Percentiles rank a stretch among this genome's conserved stretches.
Evolutionary conservation across 2,797 vertebrate species (phyloP).

Genomic region (Hippoglossus hippoglossus): DNA sequence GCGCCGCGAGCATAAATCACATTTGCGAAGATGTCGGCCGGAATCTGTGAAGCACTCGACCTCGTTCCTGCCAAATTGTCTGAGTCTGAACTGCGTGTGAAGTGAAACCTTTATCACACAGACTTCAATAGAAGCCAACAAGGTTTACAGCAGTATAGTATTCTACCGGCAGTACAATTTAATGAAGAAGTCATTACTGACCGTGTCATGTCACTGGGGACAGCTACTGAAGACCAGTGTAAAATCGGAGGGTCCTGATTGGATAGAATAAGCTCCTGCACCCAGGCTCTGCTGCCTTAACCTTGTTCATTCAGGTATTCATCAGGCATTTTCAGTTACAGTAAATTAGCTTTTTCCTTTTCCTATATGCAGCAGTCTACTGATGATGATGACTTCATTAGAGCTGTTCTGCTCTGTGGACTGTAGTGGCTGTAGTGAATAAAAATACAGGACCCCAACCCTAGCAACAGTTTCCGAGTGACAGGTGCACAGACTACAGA

Average conservation of each 20-base stretch:
- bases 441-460: too few species aligned
- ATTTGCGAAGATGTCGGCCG: constrained; percentile 64
- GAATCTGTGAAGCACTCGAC: constrained; percentile 64
- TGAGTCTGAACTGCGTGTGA: constrained; percentile 37
- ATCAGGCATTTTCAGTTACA: background rate
- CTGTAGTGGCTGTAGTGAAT: background rate
- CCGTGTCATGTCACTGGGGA: background rate
- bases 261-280: background rate
- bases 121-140: constrained; percentile 30
- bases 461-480: too few species aligned
- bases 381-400: constrained; percentile 9
- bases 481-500: too few species aligned
- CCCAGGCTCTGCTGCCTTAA: background rate
- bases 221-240: background rate
- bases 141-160: background rate
- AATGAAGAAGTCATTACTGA: background rate
- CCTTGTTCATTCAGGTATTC: background rate
- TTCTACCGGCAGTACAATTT: background rate
- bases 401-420: background rate
- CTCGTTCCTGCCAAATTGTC: constrained; percentile 39
- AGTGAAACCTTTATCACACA: constrained; percentile 31
- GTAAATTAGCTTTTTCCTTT: too few species aligned
- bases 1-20: constrained; percentile 73
- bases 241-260: background rate
- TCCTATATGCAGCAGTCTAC: background rate